These are phyloP conservation scores for Archocentrus centrarchus DNA, from an alignment of 2,113 vertebrate genomes.

Conservation along the genomic window DNA sequence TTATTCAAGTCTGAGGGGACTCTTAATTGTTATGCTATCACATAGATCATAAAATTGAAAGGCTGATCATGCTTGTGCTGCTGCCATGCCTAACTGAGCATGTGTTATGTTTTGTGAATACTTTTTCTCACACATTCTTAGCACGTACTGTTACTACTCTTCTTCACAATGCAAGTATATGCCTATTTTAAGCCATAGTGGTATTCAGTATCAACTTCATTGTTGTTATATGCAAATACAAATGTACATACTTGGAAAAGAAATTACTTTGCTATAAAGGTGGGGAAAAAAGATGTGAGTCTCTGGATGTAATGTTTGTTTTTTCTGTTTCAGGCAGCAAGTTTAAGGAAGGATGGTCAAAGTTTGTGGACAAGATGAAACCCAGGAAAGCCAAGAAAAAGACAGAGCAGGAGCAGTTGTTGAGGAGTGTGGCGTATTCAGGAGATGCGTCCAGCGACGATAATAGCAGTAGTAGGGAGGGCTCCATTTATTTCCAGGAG, in stretches of 20 bases:
- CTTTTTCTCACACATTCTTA: not conserved
- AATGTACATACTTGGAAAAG: not conserved
- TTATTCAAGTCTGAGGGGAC: not conserved
- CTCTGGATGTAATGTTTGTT: fast-evolving
- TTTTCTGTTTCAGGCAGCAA: slow-evolving; percentile 62
- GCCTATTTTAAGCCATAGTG: not conserved
- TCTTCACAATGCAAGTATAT: not conserved
- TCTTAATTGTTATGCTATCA: slow-evolving; percentile 11
- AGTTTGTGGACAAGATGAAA: slow-evolving; percentile 74
- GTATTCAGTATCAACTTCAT: not conserved
- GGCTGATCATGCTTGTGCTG: slow-evolving; percentile 6
- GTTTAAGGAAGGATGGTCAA: slow-evolving; percentile 69
- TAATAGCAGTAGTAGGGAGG: slow-evolving; percentile 46
- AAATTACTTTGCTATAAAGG: not conserved
- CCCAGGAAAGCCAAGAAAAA: slow-evolving; percentile 72
- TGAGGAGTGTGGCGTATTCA: slow-evolving; percentile 17
- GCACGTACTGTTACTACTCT: not conserved
- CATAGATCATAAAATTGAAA: not conserved
- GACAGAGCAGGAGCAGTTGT: slow-evolving; percentile 46
- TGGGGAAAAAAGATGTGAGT: not conserved
- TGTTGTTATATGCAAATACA: not conserved
- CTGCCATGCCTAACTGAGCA: not conserved
- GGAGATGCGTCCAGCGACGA: slow-evolving; percentile 25
- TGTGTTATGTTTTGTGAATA: not conserved
- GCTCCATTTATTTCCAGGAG: slow-evolving; percentile 52